These are phyloP conservation scores for Neoascia interrupta DNA, from an alignment of 2,888 invertebrate species.

Conservation along the genomic window DNA sequence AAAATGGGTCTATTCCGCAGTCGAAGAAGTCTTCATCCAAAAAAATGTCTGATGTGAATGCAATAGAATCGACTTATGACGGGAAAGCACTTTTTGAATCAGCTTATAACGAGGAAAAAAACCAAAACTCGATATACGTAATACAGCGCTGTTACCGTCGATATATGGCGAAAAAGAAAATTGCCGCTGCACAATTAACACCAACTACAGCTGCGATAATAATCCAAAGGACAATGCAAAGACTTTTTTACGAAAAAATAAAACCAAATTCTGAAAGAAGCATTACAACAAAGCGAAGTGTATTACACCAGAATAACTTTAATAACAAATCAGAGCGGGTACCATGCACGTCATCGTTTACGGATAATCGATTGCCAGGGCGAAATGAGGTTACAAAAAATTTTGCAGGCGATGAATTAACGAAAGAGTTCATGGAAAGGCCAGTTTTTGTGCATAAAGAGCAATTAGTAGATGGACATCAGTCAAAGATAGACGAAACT, in stretches of 20 bases:
- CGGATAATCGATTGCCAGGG: conserved; percentile 67
- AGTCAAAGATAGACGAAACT: neutral
- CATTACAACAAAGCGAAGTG: too few species aligned
- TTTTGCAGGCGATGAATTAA: conserved; percentile 14
- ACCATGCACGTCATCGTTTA: conserved; percentile 75
- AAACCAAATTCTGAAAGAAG: too few species aligned
- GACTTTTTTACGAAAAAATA: conserved; percentile 78
- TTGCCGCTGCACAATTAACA: conserved; percentile 76
- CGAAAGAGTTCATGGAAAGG: conserved; percentile 54
- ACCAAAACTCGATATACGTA: conserved; percentile 72
- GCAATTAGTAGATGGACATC: neutral
- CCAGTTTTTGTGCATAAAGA: conserved; percentile 6
- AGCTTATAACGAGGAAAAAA: conserved; percentile 63
- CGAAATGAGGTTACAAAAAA: conserved; percentile 35
- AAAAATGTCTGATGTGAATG: conserved; percentile 39
- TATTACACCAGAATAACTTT: conserved; percentile 53
- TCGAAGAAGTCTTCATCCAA: conserved; percentile 41
- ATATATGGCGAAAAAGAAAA: conserved; percentile 66
- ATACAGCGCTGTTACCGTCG: conserved; percentile 74
- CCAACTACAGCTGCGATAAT: conserved; percentile 81
- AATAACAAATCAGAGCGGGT: conserved; percentile 74
- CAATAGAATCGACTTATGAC: conserved; percentile 61
- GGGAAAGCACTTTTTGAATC: conserved; percentile 30
- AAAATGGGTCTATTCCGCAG: conserved; percentile 10
- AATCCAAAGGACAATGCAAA: conserved; percentile 82